A percentile compares a stretch with the other conserved stretches of the same genome.
Conservation (phyloP, 1,140 invertebrate species). For the Chlorops oryzae region DNA sequence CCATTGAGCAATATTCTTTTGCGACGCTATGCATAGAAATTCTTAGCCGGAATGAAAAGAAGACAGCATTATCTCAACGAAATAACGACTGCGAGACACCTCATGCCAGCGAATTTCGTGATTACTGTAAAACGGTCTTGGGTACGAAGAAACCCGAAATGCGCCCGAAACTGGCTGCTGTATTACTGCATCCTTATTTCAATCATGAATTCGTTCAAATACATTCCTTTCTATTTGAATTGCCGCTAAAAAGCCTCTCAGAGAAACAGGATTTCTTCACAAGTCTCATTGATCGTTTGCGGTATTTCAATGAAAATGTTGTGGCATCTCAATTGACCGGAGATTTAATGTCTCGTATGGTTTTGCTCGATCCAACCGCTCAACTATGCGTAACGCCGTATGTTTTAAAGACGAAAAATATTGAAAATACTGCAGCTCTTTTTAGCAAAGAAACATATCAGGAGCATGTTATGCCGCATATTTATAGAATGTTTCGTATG, state of each 20-base stretch:
- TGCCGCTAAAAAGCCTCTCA: constrained; percentile 67
- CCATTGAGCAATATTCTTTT: constrained; percentile 76
- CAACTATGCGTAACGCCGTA: constrained; percentile 66
- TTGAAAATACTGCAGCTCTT: constrained; percentile 48
- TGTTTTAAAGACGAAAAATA: constrained; percentile 64
- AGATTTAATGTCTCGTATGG: constrained; percentile 71
- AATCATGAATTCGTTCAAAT: constrained; percentile 77
- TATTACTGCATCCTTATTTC: constrained; percentile 68
- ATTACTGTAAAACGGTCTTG: constrained; percentile 59
- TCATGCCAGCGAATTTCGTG: constrained; percentile 59
- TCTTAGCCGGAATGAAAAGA: constrained; percentile 51
- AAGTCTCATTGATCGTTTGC: constrained; percentile 59
- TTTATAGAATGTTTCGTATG: constrained; percentile 70
- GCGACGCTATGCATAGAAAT: constrained; percentile 70
- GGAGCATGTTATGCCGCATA: constrained; percentile 62
- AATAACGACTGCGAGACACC: constrained; percentile 34
- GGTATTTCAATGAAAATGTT: constrained; percentile 66
- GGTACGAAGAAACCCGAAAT: constrained; percentile 55
- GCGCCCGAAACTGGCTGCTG: constrained; percentile 56
- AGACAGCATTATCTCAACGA: no score
- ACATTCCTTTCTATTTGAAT: constrained; percentile 70
- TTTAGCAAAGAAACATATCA: constrained; percentile 63
- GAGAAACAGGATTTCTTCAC: constrained; percentile 74
- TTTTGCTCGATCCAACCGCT: constrained; percentile 71
- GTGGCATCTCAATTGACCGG: constrained; percentile 70